A percentile compares a stretch with the other conserved stretches of the same genome.
Evolutionary conservation across 2,888 invertebrate genomes (phyloP).

Genomic region (Achlya flavicornis): DNA sequence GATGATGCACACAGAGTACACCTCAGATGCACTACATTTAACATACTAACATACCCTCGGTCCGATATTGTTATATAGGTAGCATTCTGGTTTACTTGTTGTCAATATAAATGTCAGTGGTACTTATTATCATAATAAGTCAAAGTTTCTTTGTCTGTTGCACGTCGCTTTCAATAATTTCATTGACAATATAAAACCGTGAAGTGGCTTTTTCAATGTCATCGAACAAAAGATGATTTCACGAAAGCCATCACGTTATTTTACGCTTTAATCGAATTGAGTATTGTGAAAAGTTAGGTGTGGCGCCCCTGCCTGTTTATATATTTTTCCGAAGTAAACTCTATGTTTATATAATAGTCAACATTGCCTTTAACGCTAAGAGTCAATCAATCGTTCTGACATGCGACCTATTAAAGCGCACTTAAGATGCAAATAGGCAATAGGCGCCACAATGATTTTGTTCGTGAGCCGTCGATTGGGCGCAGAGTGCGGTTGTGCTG

Average conservation of each 20-base stretch:
- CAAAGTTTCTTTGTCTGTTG: not conserved
- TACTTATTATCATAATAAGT: conserved; percentile 6
- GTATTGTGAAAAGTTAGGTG: conserved; percentile 1
- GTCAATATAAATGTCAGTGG: not conserved
- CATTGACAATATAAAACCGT: conserved; percentile 10
- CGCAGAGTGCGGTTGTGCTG: conserved; percentile 34
- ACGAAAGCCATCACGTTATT: conserved; percentile 13
- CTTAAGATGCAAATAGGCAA: conserved; percentile 55
- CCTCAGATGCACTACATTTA: conserved; percentile 26
- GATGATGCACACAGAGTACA: too few species aligned
- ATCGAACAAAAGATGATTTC: conserved; percentile 13
- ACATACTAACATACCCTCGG: not conserved
- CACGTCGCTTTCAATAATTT: conserved; percentile 7
- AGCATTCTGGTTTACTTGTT: not conserved
- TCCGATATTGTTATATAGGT: too few species aligned
- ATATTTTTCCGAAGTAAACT: not conserved
- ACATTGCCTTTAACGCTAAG: conserved; percentile 32
- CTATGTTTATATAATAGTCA: not conserved
- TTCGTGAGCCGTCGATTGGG: conserved; percentile 56
- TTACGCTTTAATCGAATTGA: conserved; percentile 8
- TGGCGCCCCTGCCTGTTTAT: conserved; percentile 4
- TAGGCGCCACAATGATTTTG: conserved; percentile 42
- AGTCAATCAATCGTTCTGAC: conserved; percentile 25
- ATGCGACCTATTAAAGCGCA: conserved; percentile 53
- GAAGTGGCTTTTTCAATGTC: conserved; percentile 13